phyloP scores from a whole-genome alignment of 2,888 invertebrate genomes.

The Trichopria drosophilae region DNA sequence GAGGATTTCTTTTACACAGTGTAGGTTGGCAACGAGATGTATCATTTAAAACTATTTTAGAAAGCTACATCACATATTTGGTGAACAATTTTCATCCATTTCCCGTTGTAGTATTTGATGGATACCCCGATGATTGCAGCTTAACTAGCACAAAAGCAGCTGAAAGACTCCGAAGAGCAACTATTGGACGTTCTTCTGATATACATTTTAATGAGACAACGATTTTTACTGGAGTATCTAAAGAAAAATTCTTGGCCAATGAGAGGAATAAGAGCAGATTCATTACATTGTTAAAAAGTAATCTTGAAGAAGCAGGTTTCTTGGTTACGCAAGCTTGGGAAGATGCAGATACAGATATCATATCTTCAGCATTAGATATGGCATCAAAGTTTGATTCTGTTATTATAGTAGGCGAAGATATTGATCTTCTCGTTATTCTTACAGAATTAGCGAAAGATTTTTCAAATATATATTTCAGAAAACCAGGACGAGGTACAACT shows the following conservation, averaged over 20 bases:
- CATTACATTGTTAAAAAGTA: conserved; percentile 47
- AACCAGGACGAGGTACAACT: background rate
- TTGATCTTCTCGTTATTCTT: background rate
- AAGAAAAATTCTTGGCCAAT: conserved; percentile 34
- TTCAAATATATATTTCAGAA: background rate
- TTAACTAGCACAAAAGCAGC: conserved; percentile 50
- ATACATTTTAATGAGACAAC: conserved; percentile 50
- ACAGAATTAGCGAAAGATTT: conserved; percentile 1
- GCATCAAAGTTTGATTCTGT: background rate
- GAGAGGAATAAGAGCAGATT: conserved; percentile 37
- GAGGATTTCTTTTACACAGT: conserved; percentile 35
- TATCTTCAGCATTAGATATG: conserved; percentile 35
- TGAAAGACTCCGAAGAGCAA: conserved; percentile 52
- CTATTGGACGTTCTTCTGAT: conserved; percentile 49
- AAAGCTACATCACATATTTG: conserved; percentile 40
- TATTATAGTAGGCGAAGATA: conserved; percentile 8
- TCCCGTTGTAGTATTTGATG: conserved; percentile 36
- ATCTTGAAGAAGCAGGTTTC: conserved; percentile 49
- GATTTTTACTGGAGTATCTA: conserved; percentile 43
- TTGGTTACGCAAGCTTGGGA: conserved; percentile 49
- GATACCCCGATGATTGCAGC: conserved; percentile 42
- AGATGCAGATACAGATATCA: conserved; percentile 53
- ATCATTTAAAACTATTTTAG: background rate
- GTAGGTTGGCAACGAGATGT: background rate
- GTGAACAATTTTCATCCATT: conserved; percentile 14